Evolutionary conservation across 2,113 vertebrate species (phyloP).

Genomic region (Tapirus terrestris): DNA sequence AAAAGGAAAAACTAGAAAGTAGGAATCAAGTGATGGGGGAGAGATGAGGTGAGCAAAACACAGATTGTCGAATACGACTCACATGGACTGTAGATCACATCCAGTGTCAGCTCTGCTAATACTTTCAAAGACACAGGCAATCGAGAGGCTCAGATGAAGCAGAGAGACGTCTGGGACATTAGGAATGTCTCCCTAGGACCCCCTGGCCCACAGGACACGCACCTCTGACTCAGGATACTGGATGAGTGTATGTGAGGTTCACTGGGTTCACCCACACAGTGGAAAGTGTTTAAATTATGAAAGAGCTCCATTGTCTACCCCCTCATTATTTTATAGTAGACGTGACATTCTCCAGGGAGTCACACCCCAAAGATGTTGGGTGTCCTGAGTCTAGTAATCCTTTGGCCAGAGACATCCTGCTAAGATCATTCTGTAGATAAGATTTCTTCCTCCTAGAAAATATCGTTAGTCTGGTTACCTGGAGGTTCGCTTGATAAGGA

Average conservation of each 20-base stretch:
- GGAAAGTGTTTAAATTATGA: not conserved
- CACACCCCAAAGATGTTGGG: not conserved
- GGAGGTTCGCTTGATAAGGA: not conserved
- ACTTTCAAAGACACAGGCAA: not conserved
- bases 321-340: not conserved
- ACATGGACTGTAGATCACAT: accelerated
- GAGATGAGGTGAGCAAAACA: not conserved
- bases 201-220: not conserved
- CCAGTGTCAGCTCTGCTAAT: not conserved
- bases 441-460: not conserved
- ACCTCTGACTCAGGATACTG: not conserved
- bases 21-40: not conserved
- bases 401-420: not conserved
- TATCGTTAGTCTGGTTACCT: not conserved
- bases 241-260: not conserved
- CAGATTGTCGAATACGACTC: not conserved
- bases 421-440: not conserved
- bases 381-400: not conserved
- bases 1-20: not conserved
- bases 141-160: not conserved
- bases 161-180: not conserved
- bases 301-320: not conserved
- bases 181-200: no score
- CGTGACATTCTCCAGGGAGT: not conserved
- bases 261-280: not conserved